Conservation (phyloP, 2,888 invertebrate species). For the Amiota mariae region DNA sequence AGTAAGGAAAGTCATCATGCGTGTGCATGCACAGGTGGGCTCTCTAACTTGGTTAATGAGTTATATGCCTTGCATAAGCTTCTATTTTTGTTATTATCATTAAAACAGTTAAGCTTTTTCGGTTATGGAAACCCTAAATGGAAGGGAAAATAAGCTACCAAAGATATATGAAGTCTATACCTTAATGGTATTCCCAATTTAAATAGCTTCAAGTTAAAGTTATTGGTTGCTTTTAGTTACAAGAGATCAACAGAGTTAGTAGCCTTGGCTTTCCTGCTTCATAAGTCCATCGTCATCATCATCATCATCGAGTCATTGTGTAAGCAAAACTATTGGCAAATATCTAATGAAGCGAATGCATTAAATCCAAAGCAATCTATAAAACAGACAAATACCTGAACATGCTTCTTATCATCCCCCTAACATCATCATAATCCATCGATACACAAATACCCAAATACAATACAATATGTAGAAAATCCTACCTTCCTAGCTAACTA, state of each 20-base stretch:
- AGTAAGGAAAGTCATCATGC: not conserved
- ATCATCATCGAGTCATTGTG: not conserved
- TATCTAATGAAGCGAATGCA: constrained; percentile 56
- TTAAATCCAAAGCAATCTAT: constrained; percentile 48
- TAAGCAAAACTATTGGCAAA: constrained; percentile 16
- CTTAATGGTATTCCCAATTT: no score
- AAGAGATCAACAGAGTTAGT: no score
- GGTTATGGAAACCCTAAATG: no score
- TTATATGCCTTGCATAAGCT: not conserved
- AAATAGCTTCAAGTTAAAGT: no score
- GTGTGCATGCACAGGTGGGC: constrained; percentile 3
- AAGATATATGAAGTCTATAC: no score
- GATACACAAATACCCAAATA: constrained; percentile 32
- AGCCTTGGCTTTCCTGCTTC: not conserved
- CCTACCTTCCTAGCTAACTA: not conserved
- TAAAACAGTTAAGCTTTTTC: no score
- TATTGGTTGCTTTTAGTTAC: no score
- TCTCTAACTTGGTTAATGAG: not conserved
- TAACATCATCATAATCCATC: not conserved
- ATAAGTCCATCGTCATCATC: not conserved
- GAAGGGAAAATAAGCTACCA: no score
- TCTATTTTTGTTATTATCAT: no score
- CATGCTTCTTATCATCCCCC: constrained; percentile 35
- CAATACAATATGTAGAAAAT: not conserved
- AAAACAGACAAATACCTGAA: constrained; percentile 57